phyloP scores from a whole-genome alignment of 1,140 invertebrate species.

The Cecropterus lyciades region DNA sequence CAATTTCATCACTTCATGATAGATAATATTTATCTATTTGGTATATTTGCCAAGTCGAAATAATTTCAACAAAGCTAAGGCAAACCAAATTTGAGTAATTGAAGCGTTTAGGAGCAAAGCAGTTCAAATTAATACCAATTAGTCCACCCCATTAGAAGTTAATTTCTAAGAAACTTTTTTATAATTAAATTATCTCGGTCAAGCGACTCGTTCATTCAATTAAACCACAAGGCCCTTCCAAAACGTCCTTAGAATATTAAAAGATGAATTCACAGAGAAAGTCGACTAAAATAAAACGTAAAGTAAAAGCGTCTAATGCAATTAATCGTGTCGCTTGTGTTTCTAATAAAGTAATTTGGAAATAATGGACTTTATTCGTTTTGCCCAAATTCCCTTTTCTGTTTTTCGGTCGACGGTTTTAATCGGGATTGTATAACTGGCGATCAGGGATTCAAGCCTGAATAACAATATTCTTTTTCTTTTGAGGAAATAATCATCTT shows the following conservation, averaged over 20 bases:
- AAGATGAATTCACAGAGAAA: slow-evolving; percentile 30
- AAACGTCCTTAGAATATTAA: slow-evolving; percentile 46
- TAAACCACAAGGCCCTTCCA: slow-evolving; percentile 41
- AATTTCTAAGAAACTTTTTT: slow-evolving; percentile 54
- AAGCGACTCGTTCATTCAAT: slow-evolving; percentile 54
- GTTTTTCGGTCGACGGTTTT: slow-evolving; percentile 22
- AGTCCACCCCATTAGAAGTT: slow-evolving; percentile 45
- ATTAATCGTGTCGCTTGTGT: slow-evolving; percentile 36
- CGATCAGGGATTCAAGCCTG: too few relatives aligned
- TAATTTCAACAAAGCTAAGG: neutral
- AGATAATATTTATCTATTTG: neutral
- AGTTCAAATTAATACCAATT: slow-evolving; percentile 32
- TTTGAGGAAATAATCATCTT: too few relatives aligned
- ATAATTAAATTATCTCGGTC: slow-evolving; percentile 56
- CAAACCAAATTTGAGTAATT: neutral
- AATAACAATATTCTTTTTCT: too few relatives aligned
- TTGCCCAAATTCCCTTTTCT: slow-evolving; percentile 11
- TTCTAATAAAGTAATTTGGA: slow-evolving; percentile 37
- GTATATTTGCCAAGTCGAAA: neutral
- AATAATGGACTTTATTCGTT: slow-evolving; percentile 36
- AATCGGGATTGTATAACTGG: slow-evolving; percentile 9
- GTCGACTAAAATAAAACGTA: slow-evolving; percentile 20
- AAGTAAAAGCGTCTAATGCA: slow-evolving; percentile 30
- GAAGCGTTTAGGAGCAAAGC: neutral
- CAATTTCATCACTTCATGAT: too few relatives aligned